phyloP scores from a whole-genome alignment of 2,113 vertebrate species.

The Tamias sibiricus region DNA sequence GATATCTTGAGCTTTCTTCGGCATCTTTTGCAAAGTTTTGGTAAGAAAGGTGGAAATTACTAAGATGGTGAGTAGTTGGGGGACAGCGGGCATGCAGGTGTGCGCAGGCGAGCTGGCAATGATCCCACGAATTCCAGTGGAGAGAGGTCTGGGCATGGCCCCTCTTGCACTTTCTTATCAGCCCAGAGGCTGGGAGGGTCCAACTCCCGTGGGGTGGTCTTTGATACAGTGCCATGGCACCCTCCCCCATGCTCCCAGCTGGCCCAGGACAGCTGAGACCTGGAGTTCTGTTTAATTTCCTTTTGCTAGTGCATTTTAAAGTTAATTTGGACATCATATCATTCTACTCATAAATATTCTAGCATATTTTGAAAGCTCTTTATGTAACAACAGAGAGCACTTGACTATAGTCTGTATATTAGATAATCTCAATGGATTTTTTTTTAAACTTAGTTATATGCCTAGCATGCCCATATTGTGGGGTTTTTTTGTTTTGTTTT shows the following conservation, averaged over 20 bases:
- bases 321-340: background rate
- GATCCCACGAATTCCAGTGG: background rate
- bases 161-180: background rate
- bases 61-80: background rate
- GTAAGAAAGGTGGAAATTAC: background rate
- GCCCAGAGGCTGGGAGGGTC: background rate
- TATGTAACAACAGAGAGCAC: background rate
- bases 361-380: conserved; percentile 8
- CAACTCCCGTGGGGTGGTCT: background rate
- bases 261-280: background rate
- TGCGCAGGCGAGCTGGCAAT: rapidly evolving
- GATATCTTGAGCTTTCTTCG: background rate
- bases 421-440: background rate
- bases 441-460: background rate
- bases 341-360: background rate
- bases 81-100: rapidly evolving
- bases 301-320: background rate
- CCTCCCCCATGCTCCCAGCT: background rate
- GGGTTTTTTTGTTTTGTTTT: background rate
- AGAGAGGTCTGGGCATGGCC: background rate
- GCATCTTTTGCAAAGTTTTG: conserved; percentile 3
- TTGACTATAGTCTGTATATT: background rate
- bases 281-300: background rate
- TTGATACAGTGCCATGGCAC: background rate
- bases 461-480: no score